A percentile compares a stretch with the other conserved stretches of the same genome.
Conservation (phyloP, 2,888 invertebrate genomes). For the Ceramica pisi region DNA sequence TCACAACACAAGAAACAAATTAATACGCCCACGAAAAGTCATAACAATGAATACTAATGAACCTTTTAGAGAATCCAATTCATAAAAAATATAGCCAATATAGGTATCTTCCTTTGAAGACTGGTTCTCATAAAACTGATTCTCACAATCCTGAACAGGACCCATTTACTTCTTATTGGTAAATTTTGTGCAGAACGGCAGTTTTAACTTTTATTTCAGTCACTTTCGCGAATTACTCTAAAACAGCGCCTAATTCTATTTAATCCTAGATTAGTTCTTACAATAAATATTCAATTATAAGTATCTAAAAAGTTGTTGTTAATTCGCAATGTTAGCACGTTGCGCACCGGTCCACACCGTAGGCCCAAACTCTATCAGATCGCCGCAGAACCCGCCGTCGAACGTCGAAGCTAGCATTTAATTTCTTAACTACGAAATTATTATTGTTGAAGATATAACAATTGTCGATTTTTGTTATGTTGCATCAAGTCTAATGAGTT, state of each 20-base stretch:
- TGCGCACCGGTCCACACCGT: background rate
- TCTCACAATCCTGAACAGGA: too few species aligned
- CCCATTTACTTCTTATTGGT: too few species aligned
- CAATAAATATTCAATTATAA: background rate
- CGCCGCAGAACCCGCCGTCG: constrained; percentile 10
- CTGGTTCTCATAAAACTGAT: background rate
- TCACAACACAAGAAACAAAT: background rate
- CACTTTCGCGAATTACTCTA: background rate
- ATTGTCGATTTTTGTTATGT: background rate
- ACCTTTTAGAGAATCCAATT: background rate
- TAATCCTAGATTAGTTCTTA: background rate
- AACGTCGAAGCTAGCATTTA: background rate
- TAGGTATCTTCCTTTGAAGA: background rate
- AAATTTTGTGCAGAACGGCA: background rate
- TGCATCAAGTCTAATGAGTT: too few species aligned
- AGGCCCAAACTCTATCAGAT: constrained; percentile 3
- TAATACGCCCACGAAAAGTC: background rate
- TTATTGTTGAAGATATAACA: background rate
- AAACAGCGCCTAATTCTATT: background rate
- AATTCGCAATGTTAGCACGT: background rate
- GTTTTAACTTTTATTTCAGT: background rate
- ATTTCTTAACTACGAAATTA: background rate
- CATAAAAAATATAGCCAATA: background rate
- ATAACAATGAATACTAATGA: constrained; percentile 34
- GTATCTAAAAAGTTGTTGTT: background rate